A percentile compares a stretch with the other conserved stretches of the same genome.
Evolutionary conservation across 1,140 invertebrate species (phyloP).

Genomic region (Bicyclus anynana): DNA sequence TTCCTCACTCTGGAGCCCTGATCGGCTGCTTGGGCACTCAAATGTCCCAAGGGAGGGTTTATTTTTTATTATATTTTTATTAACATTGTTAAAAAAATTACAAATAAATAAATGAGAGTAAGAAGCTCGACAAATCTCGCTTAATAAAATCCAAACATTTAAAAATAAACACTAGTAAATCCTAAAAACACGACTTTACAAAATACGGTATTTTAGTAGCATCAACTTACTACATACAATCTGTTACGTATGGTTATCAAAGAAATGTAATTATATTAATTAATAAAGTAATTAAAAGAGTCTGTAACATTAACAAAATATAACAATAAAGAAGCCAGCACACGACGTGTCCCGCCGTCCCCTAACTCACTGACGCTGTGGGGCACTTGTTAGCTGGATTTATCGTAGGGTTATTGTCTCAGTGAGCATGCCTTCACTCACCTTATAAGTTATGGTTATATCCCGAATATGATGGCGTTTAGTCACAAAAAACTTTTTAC

Average conservation of each 20-base stretch:
- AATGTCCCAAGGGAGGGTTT: too few relatives aligned
- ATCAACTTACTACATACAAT: too few relatives aligned
- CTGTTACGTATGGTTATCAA: background rate
- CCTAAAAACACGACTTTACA: too few relatives aligned
- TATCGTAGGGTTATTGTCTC: slow-evolving; percentile 21
- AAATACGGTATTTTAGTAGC: too few relatives aligned
- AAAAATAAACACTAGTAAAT: too few relatives aligned
- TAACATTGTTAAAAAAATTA: too few relatives aligned
- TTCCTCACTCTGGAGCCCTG: too few relatives aligned
- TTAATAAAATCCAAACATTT: too few relatives aligned
- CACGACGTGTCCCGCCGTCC: background rate
- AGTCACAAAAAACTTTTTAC: slow-evolving; percentile 9
- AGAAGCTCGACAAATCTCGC: too few relatives aligned
- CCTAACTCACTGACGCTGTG: slow-evolving; percentile 8
- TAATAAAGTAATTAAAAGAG: background rate
- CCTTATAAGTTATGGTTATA: slow-evolving; percentile 14
- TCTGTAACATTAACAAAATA: background rate
- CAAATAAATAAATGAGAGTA: too few relatives aligned
- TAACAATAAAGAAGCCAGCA: background rate
- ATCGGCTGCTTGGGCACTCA: too few relatives aligned
- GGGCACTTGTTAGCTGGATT: slow-evolving; percentile 15
- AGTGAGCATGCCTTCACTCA: slow-evolving; percentile 11
- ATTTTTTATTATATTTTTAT: too few relatives aligned
- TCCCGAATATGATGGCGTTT: slow-evolving; percentile 3
- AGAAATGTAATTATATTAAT: background rate